These are phyloP conservation scores for Thermophis baileyi DNA, from an alignment of 2,113 vertebrate species.

Conservation along the genomic window DNA sequence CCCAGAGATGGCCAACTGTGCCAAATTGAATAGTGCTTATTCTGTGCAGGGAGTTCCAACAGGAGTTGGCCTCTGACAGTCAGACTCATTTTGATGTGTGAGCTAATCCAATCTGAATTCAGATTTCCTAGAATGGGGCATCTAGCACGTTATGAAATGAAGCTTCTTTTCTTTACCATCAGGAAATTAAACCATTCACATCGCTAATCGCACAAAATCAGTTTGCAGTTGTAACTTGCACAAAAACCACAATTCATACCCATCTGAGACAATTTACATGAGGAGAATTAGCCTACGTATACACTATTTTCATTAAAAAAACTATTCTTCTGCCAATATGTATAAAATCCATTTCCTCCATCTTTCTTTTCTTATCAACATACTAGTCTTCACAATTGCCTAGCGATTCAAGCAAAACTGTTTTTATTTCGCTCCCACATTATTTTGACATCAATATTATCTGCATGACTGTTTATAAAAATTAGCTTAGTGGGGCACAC, in stretches of 20 bases:
- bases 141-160: slow-evolving; percentile 9
- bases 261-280: neutral
- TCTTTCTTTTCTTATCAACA: neutral
- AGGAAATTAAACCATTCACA: slow-evolving; percentile 37
- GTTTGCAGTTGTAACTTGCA: neutral
- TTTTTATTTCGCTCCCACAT: neutral
- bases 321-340: neutral
- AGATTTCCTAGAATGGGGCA: slow-evolving; percentile 19
- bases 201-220: neutral
- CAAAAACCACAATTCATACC: slow-evolving; percentile 12
- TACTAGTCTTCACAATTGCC: neutral
- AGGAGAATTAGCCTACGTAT: neutral
- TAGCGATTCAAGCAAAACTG: neutral
- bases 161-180: slow-evolving; percentile 7
- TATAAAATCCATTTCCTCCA: neutral
- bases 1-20: slow-evolving; percentile 10
- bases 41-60: slow-evolving; percentile 13
- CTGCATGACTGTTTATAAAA: neutral
- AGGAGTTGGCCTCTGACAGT: slow-evolving; percentile 30
- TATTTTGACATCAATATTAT: neutral
- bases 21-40: slow-evolving; percentile 16
- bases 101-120: slow-evolving; percentile 48
- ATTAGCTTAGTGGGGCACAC: neutral
- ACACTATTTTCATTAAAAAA: slow-evolving; percentile 10
- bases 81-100: slow-evolving; percentile 32